These are phyloP conservation scores for Drosophila virilis DNA, from an alignment of 1,140 invertebrate species.

Conservation along the genomic window DNA sequence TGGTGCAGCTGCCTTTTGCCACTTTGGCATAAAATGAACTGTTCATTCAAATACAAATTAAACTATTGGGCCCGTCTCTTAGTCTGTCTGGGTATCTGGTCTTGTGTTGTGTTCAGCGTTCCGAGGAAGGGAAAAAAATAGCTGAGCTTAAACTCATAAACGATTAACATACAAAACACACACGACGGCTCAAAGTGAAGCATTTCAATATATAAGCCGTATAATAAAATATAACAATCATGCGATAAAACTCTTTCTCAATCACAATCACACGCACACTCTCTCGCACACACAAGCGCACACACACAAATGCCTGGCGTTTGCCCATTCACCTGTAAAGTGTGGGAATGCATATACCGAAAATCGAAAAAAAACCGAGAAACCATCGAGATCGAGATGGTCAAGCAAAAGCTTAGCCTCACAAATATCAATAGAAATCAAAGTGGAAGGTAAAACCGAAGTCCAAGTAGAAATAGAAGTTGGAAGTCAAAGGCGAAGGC, in stretches of 20 bases:
- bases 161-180: constrained; percentile 81
- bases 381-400: constrained; percentile 45
- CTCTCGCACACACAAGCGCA: constrained; percentile 4
- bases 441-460: constrained; percentile 42
- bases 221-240: constrained; percentile 83
- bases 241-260: constrained; percentile 81
- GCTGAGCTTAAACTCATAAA: constrained; percentile 73
- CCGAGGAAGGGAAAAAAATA: constrained; percentile 19
- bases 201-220: constrained; percentile 74
- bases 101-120: constrained; percentile 22
- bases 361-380: constrained; percentile 40
- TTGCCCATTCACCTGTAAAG: constrained; percentile 81
- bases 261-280: constrained; percentile 35
- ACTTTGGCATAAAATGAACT: constrained; percentile 81
- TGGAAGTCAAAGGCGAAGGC: constrained; percentile 12
- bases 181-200: constrained; percentile 69
- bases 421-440: constrained; percentile 50
- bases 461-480: constrained; percentile 45
- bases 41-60: constrained; percentile 82
- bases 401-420: constrained; percentile 45
- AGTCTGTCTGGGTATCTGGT: constrained; percentile 13
- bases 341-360: constrained; percentile 80
- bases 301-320: constrained; percentile 12
- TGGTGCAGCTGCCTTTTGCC: constrained; percentile 45
- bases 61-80: constrained; percentile 67